Base-by-base conservation (phyloP, 2,113 vertebrate genomes). In the Macaca nemestrina region DNA sequence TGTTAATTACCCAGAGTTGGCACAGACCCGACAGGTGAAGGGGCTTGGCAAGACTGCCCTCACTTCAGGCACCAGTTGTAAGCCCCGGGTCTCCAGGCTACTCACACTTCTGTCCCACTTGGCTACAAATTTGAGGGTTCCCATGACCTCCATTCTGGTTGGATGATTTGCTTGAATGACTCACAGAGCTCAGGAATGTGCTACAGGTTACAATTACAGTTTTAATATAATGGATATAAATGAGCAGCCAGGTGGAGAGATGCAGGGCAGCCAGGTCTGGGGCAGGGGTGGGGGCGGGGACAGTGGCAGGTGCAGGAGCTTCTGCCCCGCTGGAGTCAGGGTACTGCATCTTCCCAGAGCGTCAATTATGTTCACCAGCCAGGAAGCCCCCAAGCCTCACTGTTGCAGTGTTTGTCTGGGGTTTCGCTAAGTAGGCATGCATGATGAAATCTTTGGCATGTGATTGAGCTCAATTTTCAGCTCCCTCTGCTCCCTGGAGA, bases 361-460 rank as follows among this genome's bases (percentile, higher is more conserved):
- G 0, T 55, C 17, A 11, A 0, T 50, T 50, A 20, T 9, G 27
- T 9, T 82, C 8, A 35, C 23, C 45, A 40, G 7, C 59, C 7
- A 7, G 75, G 50, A 55, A 50, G 13, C 16, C 35, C 18, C 1
- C 4, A 3, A 43, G 43, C 30, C 48, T 4, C 0, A 0, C 4
- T 30, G 35, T 8, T 89, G 48, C 22, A 10, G 40, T 27, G 55
- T 61, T 30, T 1, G 0, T 68, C 79, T 16, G n/a, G 50, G 59
- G 3, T 72, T 82, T 68, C 18, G 2, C 6, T 7, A 1, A 0
- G 0, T 2, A 0, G 25, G 27, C 11, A 3, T 3, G 8, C 6
- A 43, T 72, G 38, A 30, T 14, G 16, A 40, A 38, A 38, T 61
- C 75, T 11, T 0, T 38, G 35, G 52, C 13, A 3, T 0, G 0